Percentiles rank a stretch among this genome's conserved stretches.
These are phyloP conservation scores for Oryzias melastigma DNA, from an alignment of 2,113 vertebrate species.

Conservation along the genomic window DNA sequence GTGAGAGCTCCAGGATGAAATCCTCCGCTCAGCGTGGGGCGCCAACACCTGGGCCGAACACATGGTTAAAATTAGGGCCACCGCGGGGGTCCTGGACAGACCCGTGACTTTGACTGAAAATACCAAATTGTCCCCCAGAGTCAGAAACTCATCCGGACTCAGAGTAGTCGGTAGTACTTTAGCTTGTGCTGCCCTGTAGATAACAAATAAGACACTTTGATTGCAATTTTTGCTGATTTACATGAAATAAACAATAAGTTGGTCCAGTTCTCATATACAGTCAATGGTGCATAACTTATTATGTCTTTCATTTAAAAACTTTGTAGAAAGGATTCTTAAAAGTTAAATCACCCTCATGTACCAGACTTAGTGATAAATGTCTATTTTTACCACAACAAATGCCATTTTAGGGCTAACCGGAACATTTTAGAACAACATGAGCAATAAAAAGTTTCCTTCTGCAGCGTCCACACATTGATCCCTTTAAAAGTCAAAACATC, in stretches of 20 bases:
- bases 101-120: constrained; percentile 63
- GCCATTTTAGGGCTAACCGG: too few species aligned
- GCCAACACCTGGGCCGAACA: constrained; percentile 60
- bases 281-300: too few species aligned
- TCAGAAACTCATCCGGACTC: not conserved
- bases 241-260: too few species aligned
- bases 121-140: constrained; percentile 35
- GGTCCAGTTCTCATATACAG: too few species aligned
- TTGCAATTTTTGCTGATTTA: not conserved
- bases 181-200: not conserved
- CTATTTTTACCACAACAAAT: too few species aligned
- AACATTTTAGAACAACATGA: too few species aligned
- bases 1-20: constrained; percentile 65
- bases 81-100: constrained; percentile 67
- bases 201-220: not conserved
- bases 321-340: too few species aligned
- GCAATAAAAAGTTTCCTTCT: too few species aligned
- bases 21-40: constrained; percentile 59
- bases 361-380: too few species aligned
- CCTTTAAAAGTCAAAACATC: not conserved
- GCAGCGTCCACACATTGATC: too few species aligned
- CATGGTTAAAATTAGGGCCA: constrained; percentile 60
- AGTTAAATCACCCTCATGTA: too few species aligned
- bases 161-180: constrained; percentile 6
- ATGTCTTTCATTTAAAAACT: too few species aligned